Percentiles rank a stretch among this genome's conserved stretches.
phyloP scores from a whole-genome alignment of 1,140 invertebrate genomes.

The Calosoma granatense region DNA sequence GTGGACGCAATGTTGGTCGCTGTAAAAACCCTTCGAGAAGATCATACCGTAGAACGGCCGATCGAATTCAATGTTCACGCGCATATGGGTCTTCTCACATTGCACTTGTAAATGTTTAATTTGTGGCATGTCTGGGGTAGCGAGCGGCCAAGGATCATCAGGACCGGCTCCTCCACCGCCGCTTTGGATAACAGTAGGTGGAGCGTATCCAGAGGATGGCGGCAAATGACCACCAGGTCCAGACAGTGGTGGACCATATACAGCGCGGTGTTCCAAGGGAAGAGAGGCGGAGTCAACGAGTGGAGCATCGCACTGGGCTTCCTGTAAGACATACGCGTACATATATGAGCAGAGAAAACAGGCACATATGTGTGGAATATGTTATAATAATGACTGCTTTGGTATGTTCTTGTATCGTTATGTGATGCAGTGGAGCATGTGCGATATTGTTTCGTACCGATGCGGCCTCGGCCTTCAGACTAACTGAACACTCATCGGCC shows the following conservation, averaged over 20 bases:
- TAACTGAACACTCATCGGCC: not conserved
- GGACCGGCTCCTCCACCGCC: constrained; percentile 26
- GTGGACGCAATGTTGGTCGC: constrained; percentile 83
- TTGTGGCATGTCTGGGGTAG: constrained; percentile 76
- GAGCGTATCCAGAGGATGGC: constrained; percentile 28
- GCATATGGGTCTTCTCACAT: constrained; percentile 92
- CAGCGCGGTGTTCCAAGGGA: constrained; percentile 65
- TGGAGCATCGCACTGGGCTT: constrained; percentile 60
- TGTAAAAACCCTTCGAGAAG: constrained; percentile 88
- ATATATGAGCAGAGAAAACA: not conserved
- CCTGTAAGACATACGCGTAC: constrained; percentile 41
- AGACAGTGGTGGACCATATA: constrained; percentile 59
- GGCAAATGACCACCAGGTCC: constrained; percentile 33
- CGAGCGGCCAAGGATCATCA: constrained; percentile 75
- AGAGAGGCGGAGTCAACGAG: constrained; percentile 65
- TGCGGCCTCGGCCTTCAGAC: not conserved
- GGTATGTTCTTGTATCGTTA: too few species aligned
- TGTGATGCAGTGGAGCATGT: not conserved
- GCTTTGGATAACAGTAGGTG: constrained; percentile 34
- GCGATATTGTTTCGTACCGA: not conserved
- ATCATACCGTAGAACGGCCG: constrained; percentile 93
- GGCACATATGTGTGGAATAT: not conserved
- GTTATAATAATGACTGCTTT: too few species aligned
- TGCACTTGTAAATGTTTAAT: constrained; percentile 88
- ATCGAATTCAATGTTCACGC: constrained; percentile 90